A percentile compares a stretch with the other conserved stretches of the same genome.
Evolutionary conservation across 2,888 invertebrate species (phyloP).

Genomic region (Brachyptera putata): DNA sequence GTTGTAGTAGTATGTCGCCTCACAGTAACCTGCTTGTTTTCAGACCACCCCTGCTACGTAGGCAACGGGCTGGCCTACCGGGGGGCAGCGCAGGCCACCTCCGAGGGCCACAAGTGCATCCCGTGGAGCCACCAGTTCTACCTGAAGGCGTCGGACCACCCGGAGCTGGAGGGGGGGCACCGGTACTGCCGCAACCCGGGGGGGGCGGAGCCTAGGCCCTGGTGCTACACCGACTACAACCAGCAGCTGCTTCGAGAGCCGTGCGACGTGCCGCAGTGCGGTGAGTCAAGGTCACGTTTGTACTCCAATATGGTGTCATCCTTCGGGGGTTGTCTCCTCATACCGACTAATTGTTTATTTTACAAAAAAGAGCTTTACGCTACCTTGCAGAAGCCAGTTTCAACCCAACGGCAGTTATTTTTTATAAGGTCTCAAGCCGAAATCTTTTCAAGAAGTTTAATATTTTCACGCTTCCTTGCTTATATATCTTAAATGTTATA

Average conservation of each 20-base stretch:
- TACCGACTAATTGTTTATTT: no score
- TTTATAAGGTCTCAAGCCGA: no score
- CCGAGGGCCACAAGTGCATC: constrained; percentile 54
- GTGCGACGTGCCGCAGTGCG: constrained; percentile 85
- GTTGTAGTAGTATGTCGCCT: no score
- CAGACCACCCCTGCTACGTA: constrained; percentile 83
- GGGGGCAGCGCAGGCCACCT: constrained; percentile 55
- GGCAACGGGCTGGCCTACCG: constrained; percentile 80
- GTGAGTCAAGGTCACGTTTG: constrained; percentile 49
- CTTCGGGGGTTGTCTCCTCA: no score
- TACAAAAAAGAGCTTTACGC: no score
- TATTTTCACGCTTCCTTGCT: no score
- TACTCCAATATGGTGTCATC: no score
- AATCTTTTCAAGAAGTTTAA: no score
- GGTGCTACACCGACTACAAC: constrained; percentile 67
- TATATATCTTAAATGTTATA: no score
- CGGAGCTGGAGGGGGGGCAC: constrained; percentile 80
- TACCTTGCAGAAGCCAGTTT: no score
- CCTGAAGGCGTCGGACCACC: constrained; percentile 69
- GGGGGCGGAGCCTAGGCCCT: constrained; percentile 73
- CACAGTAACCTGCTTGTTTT: no score
- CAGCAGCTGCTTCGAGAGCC: constrained; percentile 70
- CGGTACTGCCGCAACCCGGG: constrained; percentile 91
- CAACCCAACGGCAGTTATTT: no score
- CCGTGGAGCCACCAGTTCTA: constrained; percentile 82